Conservation (phyloP, 2,888 invertebrate genomes). For the Nymphalis c-album region DNA sequence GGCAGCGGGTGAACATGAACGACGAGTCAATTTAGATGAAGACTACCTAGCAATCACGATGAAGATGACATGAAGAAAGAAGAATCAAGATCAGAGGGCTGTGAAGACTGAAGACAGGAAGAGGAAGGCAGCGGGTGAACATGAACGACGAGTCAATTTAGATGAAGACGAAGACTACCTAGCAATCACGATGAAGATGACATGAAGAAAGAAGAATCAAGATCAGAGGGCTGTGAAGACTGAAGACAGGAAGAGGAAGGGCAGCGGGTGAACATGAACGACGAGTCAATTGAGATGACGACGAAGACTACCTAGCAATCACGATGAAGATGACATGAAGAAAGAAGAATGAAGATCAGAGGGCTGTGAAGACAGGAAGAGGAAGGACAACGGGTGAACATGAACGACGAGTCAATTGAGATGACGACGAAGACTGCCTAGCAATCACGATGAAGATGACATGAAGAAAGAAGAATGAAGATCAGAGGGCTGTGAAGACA, state of each 20-base stretch:
- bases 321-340: too few species aligned
- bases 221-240: background rate
- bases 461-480: background rate
- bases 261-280: background rate
- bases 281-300: background rate
- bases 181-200: background rate
- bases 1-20: background rate
- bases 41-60: background rate
- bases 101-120: background rate
- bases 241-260: background rate
- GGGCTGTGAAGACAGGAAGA: background rate
- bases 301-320: background rate
- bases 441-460: background rate
- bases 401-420: background rate
- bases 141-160: background rate
- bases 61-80: too few species aligned
- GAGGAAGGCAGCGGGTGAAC: too few species aligned
- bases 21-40: background rate
- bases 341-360: too few species aligned
- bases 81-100: background rate
- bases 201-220: background rate
- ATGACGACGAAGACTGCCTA: background rate
- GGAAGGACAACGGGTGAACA: background rate
- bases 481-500: background rate
- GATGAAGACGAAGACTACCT: background rate